Base-by-base conservation (phyloP, 2,797 vertebrate species). In the Perodicticus potto region DNA sequence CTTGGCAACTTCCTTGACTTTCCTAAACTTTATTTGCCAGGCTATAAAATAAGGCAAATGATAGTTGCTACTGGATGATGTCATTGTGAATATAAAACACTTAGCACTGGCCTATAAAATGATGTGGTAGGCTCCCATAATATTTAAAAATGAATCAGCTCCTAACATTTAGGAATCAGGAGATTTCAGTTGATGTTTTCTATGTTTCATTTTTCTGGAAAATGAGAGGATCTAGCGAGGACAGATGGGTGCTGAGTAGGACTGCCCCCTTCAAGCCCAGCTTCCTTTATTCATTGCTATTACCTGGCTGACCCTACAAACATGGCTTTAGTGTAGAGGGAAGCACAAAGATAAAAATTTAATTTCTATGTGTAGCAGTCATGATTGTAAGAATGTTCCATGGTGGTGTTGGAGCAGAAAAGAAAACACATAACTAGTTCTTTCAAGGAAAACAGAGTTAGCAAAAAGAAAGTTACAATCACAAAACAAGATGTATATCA, bases 31-130 rank as follows among this genome's bases (percentile, higher is more conserved):
- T 70, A 53, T 89, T 91, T 85, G 22, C 29, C 22, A 74, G 40
- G 16, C 20, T 77, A 40, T 37, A 82, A 80, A 82, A 19, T 82
- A 74, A 73, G 14, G 14, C 29, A 49, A 73, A 43, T n/a, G 49
- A 63, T 81, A 59, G 16, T 85, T 92, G 34, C 32, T 86, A 45
- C 29, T 10, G 80, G 65, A 53, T 85, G 40, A 34, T 80, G 32
- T 91, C 20, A 74, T 82, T 86, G 7, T 63, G 40, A 84, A 67
- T 96, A 23, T 78, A 81, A 67, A 91, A 91, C 19, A 80, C 45
- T 78, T 81, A 81, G 40, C 8, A 19, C 34, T 74, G 16, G 6
- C 37, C 22, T 80, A 22, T 37, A 49, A 89, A 86, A 94, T 34
- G 49, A 37, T 63, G 1, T 34, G 67, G 4, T 89, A 55, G 43